Evolutionary conservation across 2,888 invertebrate genomes (phyloP).

Genomic region (Exocentrus adspersus): DNA sequence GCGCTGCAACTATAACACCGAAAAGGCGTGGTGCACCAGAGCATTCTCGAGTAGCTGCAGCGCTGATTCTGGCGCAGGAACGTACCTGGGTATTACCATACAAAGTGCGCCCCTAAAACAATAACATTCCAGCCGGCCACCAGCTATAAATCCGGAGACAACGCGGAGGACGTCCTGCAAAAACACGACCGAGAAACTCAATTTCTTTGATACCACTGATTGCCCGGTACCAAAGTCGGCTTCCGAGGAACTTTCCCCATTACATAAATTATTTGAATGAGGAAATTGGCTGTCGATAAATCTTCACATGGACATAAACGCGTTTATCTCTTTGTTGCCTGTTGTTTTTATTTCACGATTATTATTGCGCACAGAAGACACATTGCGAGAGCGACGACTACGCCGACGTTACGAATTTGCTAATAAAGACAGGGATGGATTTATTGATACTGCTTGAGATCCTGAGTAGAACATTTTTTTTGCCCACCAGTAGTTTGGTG

Average conservation of each 20-base stretch:
- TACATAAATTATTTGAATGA: conserved; percentile 29
- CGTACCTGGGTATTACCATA: conserved; percentile 50
- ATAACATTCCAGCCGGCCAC: conserved; percentile 54
- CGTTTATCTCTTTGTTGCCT: conserved; percentile 10
- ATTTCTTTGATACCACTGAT: conserved; percentile 40
- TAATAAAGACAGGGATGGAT: too few relatives aligned
- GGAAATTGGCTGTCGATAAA: conserved; percentile 5
- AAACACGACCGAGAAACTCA: conserved; percentile 44
- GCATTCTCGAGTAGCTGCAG: conserved; percentile 36
- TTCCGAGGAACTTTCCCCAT: conserved; percentile 18
- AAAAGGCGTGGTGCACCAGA: conserved; percentile 43
- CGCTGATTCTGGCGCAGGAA: conserved; percentile 23
- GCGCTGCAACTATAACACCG: conserved; percentile 38
- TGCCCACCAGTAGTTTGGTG: too few relatives aligned
- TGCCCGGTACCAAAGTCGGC: conserved; percentile 15
- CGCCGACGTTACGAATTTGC: too few relatives aligned
- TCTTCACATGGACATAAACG: conserved; percentile 4
- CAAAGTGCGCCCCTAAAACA: conserved; percentile 54
- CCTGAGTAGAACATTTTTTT: too few relatives aligned
- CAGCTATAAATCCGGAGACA: conserved; percentile 48
- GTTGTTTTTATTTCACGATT: not conserved
- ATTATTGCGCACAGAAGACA: too few relatives aligned
- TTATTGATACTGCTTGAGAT: too few relatives aligned
- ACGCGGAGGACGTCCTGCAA: conserved; percentile 39
- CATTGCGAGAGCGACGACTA: too few relatives aligned